Base-by-base conservation (phyloP, 2,888 invertebrate species). In the Trissolcus brochymenae region DNA sequence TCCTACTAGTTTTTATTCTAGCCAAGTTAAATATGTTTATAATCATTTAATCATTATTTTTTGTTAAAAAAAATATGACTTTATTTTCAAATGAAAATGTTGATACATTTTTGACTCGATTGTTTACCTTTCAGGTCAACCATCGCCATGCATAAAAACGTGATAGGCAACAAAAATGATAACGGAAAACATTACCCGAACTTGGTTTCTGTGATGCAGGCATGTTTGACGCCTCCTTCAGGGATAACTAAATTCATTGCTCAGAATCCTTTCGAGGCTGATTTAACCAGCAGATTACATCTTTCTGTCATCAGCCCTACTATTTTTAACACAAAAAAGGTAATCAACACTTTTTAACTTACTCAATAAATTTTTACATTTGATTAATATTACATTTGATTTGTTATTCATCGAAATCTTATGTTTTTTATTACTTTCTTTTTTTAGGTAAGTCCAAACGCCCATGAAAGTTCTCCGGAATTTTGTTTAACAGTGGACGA, bases 401-500 rank as follows among this genome's bases (percentile, higher is more conserved):
- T n/a, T n/a, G n/a, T 4, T 21, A 4, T 21, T 21, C 4, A 2
- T 21, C 21, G 21, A 21, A 21, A 21, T 21, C 2, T 4, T 4
- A 25, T 25, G 25, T 25, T 25, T 4, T 4, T 25, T 25, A 4
- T 25, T 0, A 19, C 1, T 29, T 29, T 35, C 0, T 35, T 9
- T 35, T 35, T 7, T 35, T 11, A 35, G 35, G 7, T 11, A 11
- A 35, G 11, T 35, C 35, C 7, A 35, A 84, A 88, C 11, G 89
- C 86, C 56, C 87, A 90, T 7, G 87, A 88, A 76, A 83, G 84
- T 74, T 90, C 89, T 6, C 88, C 90, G n/a, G 90, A 90, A 68
- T 93, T 93, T 82, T 90, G 90, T 68, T 94, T 94, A 94, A 93
- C 92, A 56, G 93, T 94, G 75, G 94, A 94, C 75, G 93, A 94